These are phyloP conservation scores for Brevimyrus niger DNA, from an alignment of 2,113 vertebrate genomes.

Conservation along the genomic window DNA sequence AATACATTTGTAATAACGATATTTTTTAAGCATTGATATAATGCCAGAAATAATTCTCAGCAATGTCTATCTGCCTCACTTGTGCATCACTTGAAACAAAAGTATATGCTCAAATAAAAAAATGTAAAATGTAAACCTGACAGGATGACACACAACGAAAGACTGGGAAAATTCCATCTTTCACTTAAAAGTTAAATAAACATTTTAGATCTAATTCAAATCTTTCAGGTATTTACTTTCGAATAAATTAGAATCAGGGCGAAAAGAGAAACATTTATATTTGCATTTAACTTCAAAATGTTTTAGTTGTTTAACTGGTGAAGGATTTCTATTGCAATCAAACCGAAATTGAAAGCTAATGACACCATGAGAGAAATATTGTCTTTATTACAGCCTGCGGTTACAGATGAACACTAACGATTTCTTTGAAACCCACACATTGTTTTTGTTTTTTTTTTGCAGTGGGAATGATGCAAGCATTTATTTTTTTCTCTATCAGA, in stretches of 20 bases:
- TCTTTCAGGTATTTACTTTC: not conserved
- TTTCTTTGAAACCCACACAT: not conserved
- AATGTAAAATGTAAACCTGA: not conserved
- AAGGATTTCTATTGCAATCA: not conserved
- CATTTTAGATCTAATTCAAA: constrained; percentile 16
- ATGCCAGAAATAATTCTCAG: not conserved
- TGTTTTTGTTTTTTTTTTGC: not conserved
- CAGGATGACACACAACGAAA: constrained; percentile 14
- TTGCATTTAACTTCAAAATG: not conserved
- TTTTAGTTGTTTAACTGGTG: not conserved
- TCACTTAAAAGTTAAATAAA: constrained; percentile 12
- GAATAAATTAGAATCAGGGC: not conserved
- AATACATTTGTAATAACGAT: not conserved
- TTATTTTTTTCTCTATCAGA: not conserved
- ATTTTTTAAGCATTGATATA: not conserved
- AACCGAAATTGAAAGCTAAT: not conserved
- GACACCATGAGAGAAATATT: not conserved
- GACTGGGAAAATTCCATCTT: constrained; percentile 17
- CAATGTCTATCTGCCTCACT: not conserved
- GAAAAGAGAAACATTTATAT: not conserved
- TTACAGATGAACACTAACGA: not conserved
- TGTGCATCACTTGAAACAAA: not conserved
- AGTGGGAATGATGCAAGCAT: not conserved
- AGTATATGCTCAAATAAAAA: constrained; percentile 1
- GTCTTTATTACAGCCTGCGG: not conserved